Conservation (phyloP, 2,888 invertebrate species). For the Panzeria rudis region DNA sequence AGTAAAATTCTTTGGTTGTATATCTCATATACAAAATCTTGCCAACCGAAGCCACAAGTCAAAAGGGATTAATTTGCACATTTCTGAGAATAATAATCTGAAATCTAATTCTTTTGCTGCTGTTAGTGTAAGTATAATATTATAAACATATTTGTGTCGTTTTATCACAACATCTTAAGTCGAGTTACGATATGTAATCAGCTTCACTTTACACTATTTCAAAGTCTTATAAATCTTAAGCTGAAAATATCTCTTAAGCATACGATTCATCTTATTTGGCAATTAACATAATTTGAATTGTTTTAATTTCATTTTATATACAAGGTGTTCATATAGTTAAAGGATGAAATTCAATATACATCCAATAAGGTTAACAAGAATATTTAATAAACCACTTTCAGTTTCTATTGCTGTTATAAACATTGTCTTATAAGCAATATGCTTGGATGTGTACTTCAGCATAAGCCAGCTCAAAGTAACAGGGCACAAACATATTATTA, state of each 20-base stretch:
- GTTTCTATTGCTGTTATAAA: neutral
- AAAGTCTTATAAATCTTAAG: too few species aligned
- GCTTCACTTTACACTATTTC: too few species aligned
- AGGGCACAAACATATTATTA: neutral
- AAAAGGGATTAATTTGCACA: too few species aligned
- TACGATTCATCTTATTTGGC: neutral
- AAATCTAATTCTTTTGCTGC: too few species aligned
- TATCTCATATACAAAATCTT: too few species aligned
- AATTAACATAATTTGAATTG: neutral
- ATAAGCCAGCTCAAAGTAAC: neutral
- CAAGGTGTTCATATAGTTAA: neutral
- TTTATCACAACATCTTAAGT: too few species aligned
- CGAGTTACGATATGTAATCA: too few species aligned
- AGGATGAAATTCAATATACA: neutral
- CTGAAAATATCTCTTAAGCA: neutral
- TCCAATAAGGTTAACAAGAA: neutral
- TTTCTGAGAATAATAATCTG: too few species aligned
- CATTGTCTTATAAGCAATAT: neutral
- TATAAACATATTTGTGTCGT: too few species aligned
- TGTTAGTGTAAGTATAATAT: too few species aligned
- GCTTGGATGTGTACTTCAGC: neutral
- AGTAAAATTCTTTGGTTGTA: too few species aligned
- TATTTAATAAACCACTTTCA: constrained; percentile 22
- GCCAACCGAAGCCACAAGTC: too few species aligned
- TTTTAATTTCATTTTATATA: neutral